These are phyloP conservation scores for Orthonychiurus folsomi DNA, from an alignment of 2,888 invertebrate species.

Conservation along the genomic window DNA sequence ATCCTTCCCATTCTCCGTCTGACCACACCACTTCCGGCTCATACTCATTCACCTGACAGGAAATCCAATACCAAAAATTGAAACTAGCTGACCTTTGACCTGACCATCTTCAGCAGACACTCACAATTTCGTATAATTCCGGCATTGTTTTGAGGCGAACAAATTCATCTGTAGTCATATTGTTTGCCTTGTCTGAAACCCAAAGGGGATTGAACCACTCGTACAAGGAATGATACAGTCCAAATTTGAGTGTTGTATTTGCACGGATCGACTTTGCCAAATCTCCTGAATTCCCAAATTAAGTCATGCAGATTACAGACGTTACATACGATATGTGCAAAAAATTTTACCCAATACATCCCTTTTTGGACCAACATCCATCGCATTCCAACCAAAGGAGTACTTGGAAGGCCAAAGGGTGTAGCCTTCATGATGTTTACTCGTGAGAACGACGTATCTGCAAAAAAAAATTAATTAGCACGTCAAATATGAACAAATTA, in stretches of 20 bases:
- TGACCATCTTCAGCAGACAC: too few species aligned
- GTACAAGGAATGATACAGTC: constrained; percentile 73
- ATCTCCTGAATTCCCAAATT: too few species aligned
- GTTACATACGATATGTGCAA: too few species aligned
- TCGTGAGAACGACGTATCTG: constrained; percentile 72
- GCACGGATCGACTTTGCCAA: constrained; percentile 58
- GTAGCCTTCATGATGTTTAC: constrained; percentile 82
- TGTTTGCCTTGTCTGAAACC: constrained; percentile 56
- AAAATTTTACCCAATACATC: constrained; percentile 58
- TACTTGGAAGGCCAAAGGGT: constrained; percentile 72
- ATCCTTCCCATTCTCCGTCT: constrained; percentile 89
- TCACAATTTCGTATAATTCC: constrained; percentile 68
- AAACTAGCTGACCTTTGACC: background rate
- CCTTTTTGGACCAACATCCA: constrained; percentile 64
- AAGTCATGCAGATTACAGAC: background rate
- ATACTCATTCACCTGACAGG: constrained; percentile 66
- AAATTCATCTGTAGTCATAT: constrained; percentile 58
- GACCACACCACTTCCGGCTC: constrained; percentile 73
- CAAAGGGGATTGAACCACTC: constrained; percentile 85
- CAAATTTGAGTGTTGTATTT: constrained; percentile 59
- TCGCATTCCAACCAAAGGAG: constrained; percentile 76
- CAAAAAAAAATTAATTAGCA: background rate
- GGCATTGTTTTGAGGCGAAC: constrained; percentile 64
- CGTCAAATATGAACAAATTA: background rate
- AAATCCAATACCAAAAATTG: constrained; percentile 1